A percentile compares a stretch with the other conserved stretches of the same genome.
Evolutionary conservation across 2,113 vertebrate species (phyloP).

Genomic region (Psilopogon haemacephalus): DNA sequence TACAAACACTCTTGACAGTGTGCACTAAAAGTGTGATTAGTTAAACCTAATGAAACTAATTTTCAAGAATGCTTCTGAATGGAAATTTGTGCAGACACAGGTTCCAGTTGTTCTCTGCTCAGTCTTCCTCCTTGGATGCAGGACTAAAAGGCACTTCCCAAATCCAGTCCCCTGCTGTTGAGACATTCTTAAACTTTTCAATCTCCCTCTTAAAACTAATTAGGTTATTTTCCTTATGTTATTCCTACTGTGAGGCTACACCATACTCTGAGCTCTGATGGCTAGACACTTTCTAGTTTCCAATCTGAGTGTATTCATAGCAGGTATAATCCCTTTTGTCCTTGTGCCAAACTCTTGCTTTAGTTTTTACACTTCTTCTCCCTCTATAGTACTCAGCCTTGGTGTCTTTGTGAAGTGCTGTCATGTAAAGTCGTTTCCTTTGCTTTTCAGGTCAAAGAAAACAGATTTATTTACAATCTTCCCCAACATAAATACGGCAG

Average conservation of each 20-base stretch:
- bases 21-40: neutral
- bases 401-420: neutral
- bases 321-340: slow-evolving; percentile 63
- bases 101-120: neutral
- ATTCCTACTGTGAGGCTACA: slow-evolving; percentile 51
- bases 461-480: neutral
- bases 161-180: slow-evolving; percentile 54
- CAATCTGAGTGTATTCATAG: slow-evolving; percentile 35
- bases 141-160: slow-evolving; percentile 57
- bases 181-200: slow-evolving; percentile 58
- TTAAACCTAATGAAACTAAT: neutral
- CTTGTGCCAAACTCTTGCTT: slow-evolving; percentile 39
- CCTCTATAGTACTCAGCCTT: neutral
- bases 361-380: neutral
- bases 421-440: neutral
- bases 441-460: neutral
- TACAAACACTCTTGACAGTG: neutral
- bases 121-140: neutral
- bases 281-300: slow-evolving; percentile 32
- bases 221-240: slow-evolving; percentile 63
- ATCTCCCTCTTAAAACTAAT: slow-evolving; percentile 59
- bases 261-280: neutral
- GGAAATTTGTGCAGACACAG: neutral
- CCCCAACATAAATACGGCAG: neutral
- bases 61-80: neutral